Percentiles rank a stretch among this genome's conserved stretches.
These are phyloP conservation scores for Tursiops truncatus DNA, from an alignment of 2,113 vertebrate genomes.

Conservation along the genomic window DNA sequence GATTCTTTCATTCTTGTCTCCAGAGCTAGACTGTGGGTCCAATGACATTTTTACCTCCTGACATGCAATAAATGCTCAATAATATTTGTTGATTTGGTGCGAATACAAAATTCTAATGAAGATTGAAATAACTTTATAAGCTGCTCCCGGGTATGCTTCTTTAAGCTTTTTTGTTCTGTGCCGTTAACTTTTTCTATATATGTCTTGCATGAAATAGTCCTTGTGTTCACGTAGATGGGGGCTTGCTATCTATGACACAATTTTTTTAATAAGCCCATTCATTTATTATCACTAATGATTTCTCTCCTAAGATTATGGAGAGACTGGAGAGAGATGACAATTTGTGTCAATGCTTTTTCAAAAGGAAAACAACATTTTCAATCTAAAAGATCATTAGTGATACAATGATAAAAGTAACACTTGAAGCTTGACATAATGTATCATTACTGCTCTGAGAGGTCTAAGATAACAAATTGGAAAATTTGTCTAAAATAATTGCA, in stretches of 20 bases:
- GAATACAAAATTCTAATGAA: constrained; percentile 48
- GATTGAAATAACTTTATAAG: constrained; percentile 32
- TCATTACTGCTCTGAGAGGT: constrained; percentile 68
- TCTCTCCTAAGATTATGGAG: constrained; percentile 33
- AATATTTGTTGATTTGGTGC: constrained; percentile 27
- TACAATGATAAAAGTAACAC: constrained; percentile 60
- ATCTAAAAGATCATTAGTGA: constrained; percentile 62
- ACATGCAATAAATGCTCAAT: background rate
- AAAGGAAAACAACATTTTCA: constrained; percentile 60
- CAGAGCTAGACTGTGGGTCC: background rate
- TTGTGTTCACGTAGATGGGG: constrained; percentile 27
- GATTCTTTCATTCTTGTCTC: background rate
- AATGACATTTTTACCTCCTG: background rate
- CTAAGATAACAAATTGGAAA: constrained; percentile 75
- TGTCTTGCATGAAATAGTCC: constrained; percentile 39
- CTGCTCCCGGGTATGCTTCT: background rate
- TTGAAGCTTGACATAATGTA: constrained; percentile 57
- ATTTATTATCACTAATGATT: constrained; percentile 64
- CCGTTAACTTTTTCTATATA: constrained; percentile 64
- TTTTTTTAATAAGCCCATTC: constrained; percentile 49
- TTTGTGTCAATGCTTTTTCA: constrained; percentile 42
- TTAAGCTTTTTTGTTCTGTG: constrained; percentile 60
- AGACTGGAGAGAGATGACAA: constrained; percentile 47
- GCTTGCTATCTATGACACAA: constrained; percentile 3
- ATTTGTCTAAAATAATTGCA: constrained; percentile 75